Percentiles rank a stretch among this genome's conserved stretches.
Evolutionary conservation across 2,113 vertebrate species (phyloP).

Genomic region (Polyodon spathula): DNA sequence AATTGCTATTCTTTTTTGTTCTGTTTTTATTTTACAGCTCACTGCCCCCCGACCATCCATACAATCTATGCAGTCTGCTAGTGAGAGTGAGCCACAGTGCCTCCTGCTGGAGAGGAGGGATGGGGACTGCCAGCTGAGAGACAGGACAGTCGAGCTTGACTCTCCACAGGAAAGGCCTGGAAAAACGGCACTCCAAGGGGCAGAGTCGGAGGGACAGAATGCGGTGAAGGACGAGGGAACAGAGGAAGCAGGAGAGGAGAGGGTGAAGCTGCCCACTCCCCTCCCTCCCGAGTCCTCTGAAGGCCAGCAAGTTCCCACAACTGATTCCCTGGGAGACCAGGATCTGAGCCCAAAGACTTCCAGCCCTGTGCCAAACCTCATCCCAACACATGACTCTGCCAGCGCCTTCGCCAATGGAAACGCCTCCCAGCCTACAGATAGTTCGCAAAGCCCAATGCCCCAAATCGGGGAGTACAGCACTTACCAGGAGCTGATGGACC

Average conservation of each 20-base stretch:
- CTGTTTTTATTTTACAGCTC: slow-evolving; percentile 52
- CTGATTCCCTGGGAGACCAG: slow-evolving; percentile 39
- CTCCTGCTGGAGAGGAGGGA: slow-evolving; percentile 67
- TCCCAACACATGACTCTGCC: too few relatives aligned
- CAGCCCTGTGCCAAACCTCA: slow-evolving; percentile 57
- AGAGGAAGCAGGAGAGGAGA: not conserved
- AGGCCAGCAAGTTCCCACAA: too few relatives aligned
- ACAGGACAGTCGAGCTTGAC: slow-evolving; percentile 57
- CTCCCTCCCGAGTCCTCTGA: not conserved
- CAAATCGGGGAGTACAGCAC: slow-evolving; percentile 8
- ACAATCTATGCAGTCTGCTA: slow-evolving; percentile 78
- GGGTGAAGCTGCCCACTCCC: not conserved
- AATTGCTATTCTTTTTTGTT: not conserved
- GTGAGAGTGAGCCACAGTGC: slow-evolving; percentile 77
- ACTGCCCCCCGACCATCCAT: slow-evolving; percentile 82
- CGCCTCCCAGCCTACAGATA: slow-evolving; percentile 21
- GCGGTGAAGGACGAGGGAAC: too few relatives aligned
- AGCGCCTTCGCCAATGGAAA: slow-evolving; percentile 35
- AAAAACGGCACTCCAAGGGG: slow-evolving; percentile 19
- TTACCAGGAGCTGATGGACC: slow-evolving; percentile 32
- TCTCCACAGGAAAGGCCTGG: slow-evolving; percentile 60
- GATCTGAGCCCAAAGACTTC: slow-evolving; percentile 44
- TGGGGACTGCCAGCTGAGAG: slow-evolving; percentile 51
- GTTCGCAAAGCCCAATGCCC: slow-evolving; percentile 18
- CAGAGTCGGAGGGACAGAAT: slow-evolving; percentile 14